phyloP scores from a whole-genome alignment of 2,888 invertebrate genomes.

The Aspidiotus rigidus region DNA sequence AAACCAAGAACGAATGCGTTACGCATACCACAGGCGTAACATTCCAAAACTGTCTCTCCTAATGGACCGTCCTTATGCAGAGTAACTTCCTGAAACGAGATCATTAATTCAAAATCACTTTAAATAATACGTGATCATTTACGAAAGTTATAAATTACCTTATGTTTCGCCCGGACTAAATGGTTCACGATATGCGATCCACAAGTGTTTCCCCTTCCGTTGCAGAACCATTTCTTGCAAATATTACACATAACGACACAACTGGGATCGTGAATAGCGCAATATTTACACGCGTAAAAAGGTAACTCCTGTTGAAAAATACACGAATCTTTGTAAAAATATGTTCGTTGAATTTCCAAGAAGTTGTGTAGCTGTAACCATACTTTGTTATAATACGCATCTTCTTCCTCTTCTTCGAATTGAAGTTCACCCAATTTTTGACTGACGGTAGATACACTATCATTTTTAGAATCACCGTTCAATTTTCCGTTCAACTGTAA shows the following conservation, averaged over 20 bases:
- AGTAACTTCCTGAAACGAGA: slow-evolving; percentile 65
- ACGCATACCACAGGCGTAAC: slow-evolving; percentile 95
- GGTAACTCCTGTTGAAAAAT: slow-evolving; percentile 64
- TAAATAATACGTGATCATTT: background rate
- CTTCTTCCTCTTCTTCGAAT: slow-evolving; percentile 92
- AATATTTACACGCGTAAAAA: slow-evolving; percentile 96
- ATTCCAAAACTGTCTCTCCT: slow-evolving; percentile 94
- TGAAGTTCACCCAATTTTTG: slow-evolving; percentile 77
- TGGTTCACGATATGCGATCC: slow-evolving; percentile 99
- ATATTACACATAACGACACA: slow-evolving; percentile 97
- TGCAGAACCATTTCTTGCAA: slow-evolving; percentile 99
- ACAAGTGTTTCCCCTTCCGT: slow-evolving; percentile 94
- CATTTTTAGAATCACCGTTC: slow-evolving; percentile 44
- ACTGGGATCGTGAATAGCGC: slow-evolving; percentile 94
- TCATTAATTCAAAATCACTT: slow-evolving; percentile 1
- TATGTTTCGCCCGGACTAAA: slow-evolving; percentile 96
- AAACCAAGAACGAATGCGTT: slow-evolving; percentile 98
- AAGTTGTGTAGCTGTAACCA: slow-evolving; percentile 35
- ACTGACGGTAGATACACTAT: slow-evolving; percentile 49
- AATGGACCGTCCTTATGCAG: slow-evolving; percentile 94
- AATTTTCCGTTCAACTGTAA: slow-evolving; percentile 58
- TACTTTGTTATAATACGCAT: slow-evolving; percentile 67
- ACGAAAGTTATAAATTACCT: slow-evolving; percentile 44
- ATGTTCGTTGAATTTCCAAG: background rate
- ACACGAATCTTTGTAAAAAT: background rate